These are phyloP conservation scores for Andrena fulva DNA, from an alignment of 2,888 invertebrate species.

Conservation along the genomic window DNA sequence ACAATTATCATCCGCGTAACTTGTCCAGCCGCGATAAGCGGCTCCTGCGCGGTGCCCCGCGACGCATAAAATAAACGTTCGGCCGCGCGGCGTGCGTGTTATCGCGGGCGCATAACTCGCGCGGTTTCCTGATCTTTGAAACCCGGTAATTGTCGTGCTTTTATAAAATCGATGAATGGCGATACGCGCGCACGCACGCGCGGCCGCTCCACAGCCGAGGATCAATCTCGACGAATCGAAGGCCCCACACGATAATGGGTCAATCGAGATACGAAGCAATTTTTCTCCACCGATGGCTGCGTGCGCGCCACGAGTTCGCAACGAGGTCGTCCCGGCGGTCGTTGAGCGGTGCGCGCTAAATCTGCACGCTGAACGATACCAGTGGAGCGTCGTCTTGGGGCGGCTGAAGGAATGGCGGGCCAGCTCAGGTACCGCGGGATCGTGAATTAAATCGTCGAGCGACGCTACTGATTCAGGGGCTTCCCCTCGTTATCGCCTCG, in stretches of 20 bases:
- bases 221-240: constrained; percentile 31
- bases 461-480: too few relatives aligned
- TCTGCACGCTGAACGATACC: too few relatives aligned
- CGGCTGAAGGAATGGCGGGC: too few relatives aligned
- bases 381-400: too few relatives aligned
- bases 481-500: too few relatives aligned
- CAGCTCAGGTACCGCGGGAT: too few relatives aligned
- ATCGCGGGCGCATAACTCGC: not conserved
- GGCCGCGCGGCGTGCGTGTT: not conserved
- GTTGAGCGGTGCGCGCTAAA: not conserved
- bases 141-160: constrained; percentile 2
- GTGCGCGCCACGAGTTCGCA: constrained; percentile 5
- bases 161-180: constrained; percentile 23
- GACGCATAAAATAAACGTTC: constrained; percentile 27
- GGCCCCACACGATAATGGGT: constrained; percentile 40
- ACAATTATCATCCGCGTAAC: constrained; percentile 38
- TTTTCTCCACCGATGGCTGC: constrained; percentile 27
- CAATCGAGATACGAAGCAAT: constrained; percentile 36
- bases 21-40: not conserved
- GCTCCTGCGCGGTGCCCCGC: constrained; percentile 4
- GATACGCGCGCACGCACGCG: not conserved
- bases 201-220: constrained; percentile 10
- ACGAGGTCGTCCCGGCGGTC: constrained; percentile 15
- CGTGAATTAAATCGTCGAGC: too few relatives aligned
- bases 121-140: constrained; percentile 36